Base-by-base conservation (phyloP, 1,140 invertebrate species). In the Lycorma delicatula region DNA sequence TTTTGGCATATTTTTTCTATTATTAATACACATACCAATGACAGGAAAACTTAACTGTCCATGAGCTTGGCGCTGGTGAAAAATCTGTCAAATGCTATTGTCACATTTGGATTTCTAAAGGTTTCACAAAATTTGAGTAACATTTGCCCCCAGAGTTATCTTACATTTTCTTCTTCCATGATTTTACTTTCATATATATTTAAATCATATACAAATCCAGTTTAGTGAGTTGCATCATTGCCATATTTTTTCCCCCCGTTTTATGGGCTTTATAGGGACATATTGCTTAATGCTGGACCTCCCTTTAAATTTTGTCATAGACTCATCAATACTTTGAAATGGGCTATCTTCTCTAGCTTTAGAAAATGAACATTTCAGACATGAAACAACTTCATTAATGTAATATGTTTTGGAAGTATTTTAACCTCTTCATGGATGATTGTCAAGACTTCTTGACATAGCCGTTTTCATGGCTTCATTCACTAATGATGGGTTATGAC, bases 181-280 rank as follows among this genome's bases (percentile, higher is more conserved):
- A n/a, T n/a, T n/a, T 60, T 62, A 34, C 64, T 66, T 22, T 38
- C 18, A 54, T 66, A 67, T 23, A 68, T 58, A 29, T 67, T 61
- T 12, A 63, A 34, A 47, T 68, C 66, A 58, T 66, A 70, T 27
- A 36, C 56, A 54, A 62, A 67, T 13, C 67, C 64, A 41, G 59
- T 60, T n/a, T 59, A 18, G n/a, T 18, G 65, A 26, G 58, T 70
- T 64, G 55, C 62, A 61, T 31, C 62, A 23, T 28, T 59, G 20
- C 67, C 68, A 71, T 20, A 70, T 56, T 62, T 70, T 70, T 41
- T 68, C 66, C 18, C 70, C 70, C 44, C 63, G 27, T 64, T 71
- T 69, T n/a, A 63, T 64, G 2, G 64, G 66, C 46, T 70, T 70
- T 29, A 69, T 31, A 22, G 67, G 67, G 26, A 66, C 31, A 31